Conservation (phyloP, 1,140 invertebrate species). For the Neelides sp. region DNA sequence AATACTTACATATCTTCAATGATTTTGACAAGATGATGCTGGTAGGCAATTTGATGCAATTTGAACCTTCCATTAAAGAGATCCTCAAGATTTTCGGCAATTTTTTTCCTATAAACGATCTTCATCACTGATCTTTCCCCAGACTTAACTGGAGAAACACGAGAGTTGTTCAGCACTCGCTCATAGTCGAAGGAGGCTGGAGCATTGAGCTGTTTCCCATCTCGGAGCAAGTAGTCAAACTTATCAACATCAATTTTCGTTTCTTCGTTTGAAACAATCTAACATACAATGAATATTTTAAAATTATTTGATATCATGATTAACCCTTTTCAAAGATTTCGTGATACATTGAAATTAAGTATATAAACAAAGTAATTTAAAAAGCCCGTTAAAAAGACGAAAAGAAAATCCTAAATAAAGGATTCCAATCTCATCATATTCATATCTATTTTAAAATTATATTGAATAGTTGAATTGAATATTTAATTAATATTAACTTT, state of each 20-base stretch:
- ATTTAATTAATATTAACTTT: too few relatives aligned
- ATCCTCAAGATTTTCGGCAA: slow-evolving; percentile 17
- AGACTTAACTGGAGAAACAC: slow-evolving; percentile 17
- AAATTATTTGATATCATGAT: slow-evolving; percentile 7
- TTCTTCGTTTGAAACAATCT: slow-evolving; percentile 51
- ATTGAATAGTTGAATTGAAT: too few relatives aligned
- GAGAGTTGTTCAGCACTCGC: slow-evolving; percentile 29
- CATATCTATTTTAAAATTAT: too few relatives aligned
- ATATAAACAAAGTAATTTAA: slow-evolving; percentile 5
- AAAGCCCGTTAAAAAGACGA: background rate
- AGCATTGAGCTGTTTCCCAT: slow-evolving; percentile 42
- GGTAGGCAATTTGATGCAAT: slow-evolving; percentile 42
- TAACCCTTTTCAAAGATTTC: background rate
- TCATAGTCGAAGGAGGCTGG: slow-evolving; percentile 39
- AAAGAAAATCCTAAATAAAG: slow-evolving; percentile 4
- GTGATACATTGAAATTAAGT: too few relatives aligned
- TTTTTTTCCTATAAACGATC: slow-evolving; percentile 26
- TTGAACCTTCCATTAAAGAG: slow-evolving; percentile 27
- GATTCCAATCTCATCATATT: too few relatives aligned
- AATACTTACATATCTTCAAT: slow-evolving; percentile 39
- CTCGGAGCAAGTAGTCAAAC: slow-evolving; percentile 54
- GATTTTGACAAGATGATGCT: slow-evolving; percentile 38
- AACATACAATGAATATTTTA: slow-evolving; percentile 24
- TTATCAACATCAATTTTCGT: slow-evolving; percentile 58
- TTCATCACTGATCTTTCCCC: slow-evolving; percentile 7